Percentiles rank a stretch among this genome's conserved stretches.
phyloP scores from a whole-genome alignment of 2,113 vertebrate species.

The Crotalus viridis region DNA sequence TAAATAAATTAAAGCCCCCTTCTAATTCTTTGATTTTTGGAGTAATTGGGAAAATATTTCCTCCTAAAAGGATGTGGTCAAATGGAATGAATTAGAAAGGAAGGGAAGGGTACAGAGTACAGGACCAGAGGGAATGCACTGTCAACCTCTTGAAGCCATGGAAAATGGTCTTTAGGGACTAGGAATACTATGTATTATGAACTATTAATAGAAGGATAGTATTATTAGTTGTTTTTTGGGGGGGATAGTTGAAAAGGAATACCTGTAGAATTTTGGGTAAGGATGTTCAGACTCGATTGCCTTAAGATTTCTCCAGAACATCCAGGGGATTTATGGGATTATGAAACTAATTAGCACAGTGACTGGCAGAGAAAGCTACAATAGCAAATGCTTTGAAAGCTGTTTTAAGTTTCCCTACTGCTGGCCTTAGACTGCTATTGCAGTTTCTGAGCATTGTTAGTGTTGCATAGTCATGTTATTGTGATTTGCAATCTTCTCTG shows the following conservation, averaged over 20 bases:
- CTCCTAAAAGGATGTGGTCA: background rate
- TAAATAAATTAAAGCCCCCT: background rate
- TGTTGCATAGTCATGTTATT: too few relatives aligned
- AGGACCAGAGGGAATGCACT: background rate
- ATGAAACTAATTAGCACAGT: background rate
- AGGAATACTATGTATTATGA: background rate
- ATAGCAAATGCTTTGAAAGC: background rate
- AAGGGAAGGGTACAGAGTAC: background rate
- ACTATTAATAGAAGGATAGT: background rate
- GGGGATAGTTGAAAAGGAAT: background rate
- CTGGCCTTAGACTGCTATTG: background rate
- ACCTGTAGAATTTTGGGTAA: background rate
- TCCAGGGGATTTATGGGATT: background rate
- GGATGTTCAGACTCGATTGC: background rate
- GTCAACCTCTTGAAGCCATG: background rate
- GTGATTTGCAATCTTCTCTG: too few relatives aligned
- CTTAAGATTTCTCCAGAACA: background rate
- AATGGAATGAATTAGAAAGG: background rate
- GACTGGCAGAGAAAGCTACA: background rate
- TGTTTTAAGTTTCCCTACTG: background rate
- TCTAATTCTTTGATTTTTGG: background rate
- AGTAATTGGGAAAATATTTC: background rate
- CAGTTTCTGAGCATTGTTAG: too few relatives aligned
- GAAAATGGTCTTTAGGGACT: background rate
- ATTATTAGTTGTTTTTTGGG: background rate